Conservation (phyloP, 2,113 vertebrate genomes). For the Mormyrus iriodes region DNA sequence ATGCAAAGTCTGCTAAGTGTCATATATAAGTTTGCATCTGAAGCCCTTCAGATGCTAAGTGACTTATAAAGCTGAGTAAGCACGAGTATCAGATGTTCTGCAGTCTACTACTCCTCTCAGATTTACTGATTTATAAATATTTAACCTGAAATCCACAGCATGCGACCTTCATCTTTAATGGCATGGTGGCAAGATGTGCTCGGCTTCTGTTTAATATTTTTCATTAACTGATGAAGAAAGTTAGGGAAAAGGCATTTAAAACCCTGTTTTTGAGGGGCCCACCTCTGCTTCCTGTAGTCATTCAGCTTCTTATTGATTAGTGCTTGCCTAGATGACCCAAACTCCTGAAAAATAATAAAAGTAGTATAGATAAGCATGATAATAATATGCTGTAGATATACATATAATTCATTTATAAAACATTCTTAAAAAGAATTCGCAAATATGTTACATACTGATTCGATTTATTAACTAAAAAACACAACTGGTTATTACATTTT, state of each 20-base stretch:
- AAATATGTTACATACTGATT: not conserved
- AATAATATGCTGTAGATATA: not conserved
- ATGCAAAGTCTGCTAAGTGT: not conserved
- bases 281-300: conserved; percentile 84
- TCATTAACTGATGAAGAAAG: not conserved
- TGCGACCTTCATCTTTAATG: not conserved
- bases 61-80: not conserved
- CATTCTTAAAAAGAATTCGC: not conserved
- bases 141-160: not conserved
- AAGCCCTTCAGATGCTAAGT: not conserved
- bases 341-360: conserved; percentile 66
- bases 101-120: not conserved
- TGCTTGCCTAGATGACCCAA: conserved; percentile 85
- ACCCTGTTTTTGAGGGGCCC: not conserved
- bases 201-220: not conserved
- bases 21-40: not conserved
- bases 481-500: not conserved
- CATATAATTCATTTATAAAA: not conserved
- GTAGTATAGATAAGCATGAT: not conserved
- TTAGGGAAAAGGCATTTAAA: not conserved
- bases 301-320: conserved; percentile 97
- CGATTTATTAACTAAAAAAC: not conserved
- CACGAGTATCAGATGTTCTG: not conserved
- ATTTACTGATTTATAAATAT: not conserved
- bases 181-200: not conserved